Conservation (phyloP, 2,113 vertebrate genomes). For the Heterochromis multidens region DNA sequence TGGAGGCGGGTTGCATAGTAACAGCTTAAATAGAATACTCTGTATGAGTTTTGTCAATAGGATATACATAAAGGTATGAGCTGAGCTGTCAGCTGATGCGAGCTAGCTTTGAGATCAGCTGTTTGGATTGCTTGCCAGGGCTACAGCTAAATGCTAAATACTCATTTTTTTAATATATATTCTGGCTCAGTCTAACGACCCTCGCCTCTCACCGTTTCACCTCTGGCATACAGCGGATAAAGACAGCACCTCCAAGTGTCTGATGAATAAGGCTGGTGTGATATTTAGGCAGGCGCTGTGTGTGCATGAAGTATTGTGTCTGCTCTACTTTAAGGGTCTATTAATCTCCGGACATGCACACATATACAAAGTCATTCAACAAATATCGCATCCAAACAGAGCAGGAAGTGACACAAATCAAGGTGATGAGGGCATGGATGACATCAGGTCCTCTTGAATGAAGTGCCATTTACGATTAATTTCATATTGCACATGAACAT, state of each 20-base stretch:
- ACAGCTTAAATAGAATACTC: too few relatives aligned
- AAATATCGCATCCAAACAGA: background rate
- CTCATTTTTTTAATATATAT: background rate
- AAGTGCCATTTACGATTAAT: background rate
- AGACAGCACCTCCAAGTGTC: conserved; percentile 14
- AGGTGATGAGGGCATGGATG: background rate
- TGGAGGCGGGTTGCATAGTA: background rate
- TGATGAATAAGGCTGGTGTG: conserved; percentile 31
- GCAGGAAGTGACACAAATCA: background rate
- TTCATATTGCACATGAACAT: background rate
- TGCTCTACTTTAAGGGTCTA: conserved; percentile 38
- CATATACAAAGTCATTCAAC: background rate
- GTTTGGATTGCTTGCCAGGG: background rate
- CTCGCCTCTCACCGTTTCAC: conserved; percentile 1
- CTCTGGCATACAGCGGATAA: conserved; percentile 10
- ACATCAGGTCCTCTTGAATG: background rate
- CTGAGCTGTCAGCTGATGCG: background rate
- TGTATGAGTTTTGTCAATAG: background rate
- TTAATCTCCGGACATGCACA: conserved; percentile 25
- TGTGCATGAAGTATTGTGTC: conserved; percentile 41
- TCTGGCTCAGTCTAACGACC: background rate
- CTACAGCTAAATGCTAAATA: background rate
- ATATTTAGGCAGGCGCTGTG: conserved; percentile 4
- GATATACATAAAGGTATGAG: background rate
- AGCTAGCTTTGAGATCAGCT: background rate